phyloP scores from a whole-genome alignment of 30 jellyfish, hydroid and myxozoan species.

The Hydra vulgaris region DNA sequence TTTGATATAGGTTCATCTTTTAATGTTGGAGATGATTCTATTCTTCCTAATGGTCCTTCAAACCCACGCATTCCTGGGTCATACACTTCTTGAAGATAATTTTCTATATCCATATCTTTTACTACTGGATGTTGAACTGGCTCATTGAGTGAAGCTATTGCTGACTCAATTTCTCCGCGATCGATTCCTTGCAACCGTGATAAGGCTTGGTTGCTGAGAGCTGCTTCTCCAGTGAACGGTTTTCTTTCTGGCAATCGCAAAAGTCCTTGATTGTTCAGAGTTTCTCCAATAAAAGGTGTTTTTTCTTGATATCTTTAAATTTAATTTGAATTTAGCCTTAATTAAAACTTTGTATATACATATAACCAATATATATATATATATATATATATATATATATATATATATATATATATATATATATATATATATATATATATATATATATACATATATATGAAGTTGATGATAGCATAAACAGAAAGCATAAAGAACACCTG shows the following conservation, averaged over 20 bases:
- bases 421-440: too few species aligned
- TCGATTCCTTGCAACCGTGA: not conserved
- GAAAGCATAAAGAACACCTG: too few species aligned
- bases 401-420: too few species aligned
- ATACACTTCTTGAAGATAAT: conserved; percentile 73
- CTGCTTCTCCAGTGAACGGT: not conserved
- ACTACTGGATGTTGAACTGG: not conserved
- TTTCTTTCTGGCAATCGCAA: not conserved
- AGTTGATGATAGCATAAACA: too few species aligned
- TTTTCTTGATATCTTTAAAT: not conserved
- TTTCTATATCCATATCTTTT: conserved; percentile 29
- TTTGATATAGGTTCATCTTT: not conserved
- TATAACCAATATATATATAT: too few species aligned
- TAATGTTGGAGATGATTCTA: not conserved
- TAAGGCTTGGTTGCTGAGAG: not conserved
- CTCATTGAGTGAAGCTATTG: not conserved
- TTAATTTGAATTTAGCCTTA: too few species aligned
- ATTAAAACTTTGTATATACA: too few species aligned
- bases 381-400: too few species aligned
- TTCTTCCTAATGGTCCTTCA: not conserved
- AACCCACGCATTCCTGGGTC: conserved; percentile 80
- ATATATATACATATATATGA: too few species aligned
- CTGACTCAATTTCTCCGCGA: not conserved
- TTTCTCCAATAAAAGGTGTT: not conserved
- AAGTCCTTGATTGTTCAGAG: not conserved